Evolutionary conservation across 2,888 invertebrate genomes (phyloP).

Genomic region (Diarsia brunnea): DNA sequence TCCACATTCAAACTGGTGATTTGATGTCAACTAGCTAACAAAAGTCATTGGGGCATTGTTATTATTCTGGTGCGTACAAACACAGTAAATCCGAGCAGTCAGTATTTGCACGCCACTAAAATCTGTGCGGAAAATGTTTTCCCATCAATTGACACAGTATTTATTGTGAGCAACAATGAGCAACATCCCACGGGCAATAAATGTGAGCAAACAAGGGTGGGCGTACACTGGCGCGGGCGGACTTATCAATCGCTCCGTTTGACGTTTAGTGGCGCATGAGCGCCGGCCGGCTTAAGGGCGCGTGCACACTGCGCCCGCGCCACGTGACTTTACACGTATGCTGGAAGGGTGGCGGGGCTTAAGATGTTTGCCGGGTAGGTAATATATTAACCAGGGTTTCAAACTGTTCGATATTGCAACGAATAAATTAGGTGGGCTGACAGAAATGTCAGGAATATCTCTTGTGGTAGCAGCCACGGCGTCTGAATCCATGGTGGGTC

Average conservation of each 20-base stretch:
- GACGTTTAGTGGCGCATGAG: constrained; percentile 84
- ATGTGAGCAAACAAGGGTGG: constrained; percentile 81
- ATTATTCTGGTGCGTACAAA: constrained; percentile 28
- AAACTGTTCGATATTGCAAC: neutral
- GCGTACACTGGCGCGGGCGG: constrained; percentile 71
- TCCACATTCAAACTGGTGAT: neutral
- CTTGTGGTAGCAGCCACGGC: neutral
- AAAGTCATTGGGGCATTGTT: constrained; percentile 4
- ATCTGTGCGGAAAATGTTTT: constrained; percentile 78
- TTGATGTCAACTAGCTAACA: constrained; percentile 25
- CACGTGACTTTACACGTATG: constrained; percentile 69
- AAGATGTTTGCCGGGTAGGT: constrained; percentile 25
- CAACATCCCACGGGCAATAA: constrained; percentile 80
- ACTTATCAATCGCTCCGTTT: constrained; percentile 85
- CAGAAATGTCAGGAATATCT: neutral
- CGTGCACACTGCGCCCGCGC: constrained; percentile 76
- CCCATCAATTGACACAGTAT: constrained; percentile 74
- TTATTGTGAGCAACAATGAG: constrained; percentile 73
- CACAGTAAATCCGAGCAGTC: constrained; percentile 50
- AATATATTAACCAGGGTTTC: constrained; percentile 13
- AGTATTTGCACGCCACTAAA: constrained; percentile 66
- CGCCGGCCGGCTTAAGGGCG: constrained; percentile 80
- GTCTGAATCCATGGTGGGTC: neutral
- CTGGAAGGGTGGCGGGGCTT: constrained; percentile 40
- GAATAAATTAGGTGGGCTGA: neutral